phyloP scores from a whole-genome alignment of 2,888 invertebrate genomes.

The Caenorhabditis sp. region DNA sequence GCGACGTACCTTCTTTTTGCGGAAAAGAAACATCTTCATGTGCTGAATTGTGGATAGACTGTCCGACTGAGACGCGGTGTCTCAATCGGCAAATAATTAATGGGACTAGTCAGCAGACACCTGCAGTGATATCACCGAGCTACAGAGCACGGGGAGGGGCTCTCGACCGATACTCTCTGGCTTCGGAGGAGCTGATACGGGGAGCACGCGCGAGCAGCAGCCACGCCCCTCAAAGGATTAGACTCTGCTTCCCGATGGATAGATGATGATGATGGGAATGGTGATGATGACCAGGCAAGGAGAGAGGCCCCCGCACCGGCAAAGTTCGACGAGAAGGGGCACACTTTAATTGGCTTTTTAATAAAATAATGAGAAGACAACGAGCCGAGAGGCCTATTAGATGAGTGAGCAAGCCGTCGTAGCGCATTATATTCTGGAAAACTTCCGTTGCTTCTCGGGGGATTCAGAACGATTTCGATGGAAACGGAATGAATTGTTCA shows the following conservation, averaged over 20 bases:
- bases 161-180: conserved; percentile 3
- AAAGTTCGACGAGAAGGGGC: conserved; percentile 33
- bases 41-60: conserved; percentile 29
- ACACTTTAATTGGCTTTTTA: conserved; percentile 43
- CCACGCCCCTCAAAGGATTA: conserved; percentile 39
- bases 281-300: conserved; percentile 35
- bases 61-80: conserved; percentile 12
- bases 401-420: background rate
- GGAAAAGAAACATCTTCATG: conserved; percentile 54
- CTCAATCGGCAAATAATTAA: background rate
- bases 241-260: conserved; percentile 19
- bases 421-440: background rate
- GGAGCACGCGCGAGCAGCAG: conserved; percentile 3
- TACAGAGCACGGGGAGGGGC: conserved; percentile 1
- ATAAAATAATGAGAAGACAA: conserved; percentile 45
- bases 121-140: conserved; percentile 39
- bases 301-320: conserved; percentile 23
- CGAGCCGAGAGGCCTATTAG: conserved; percentile 4
- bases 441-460: background rate
- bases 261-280: conserved; percentile 34
- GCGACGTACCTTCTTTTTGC: conserved; percentile 51
- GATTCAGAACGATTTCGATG: too few relatives aligned
- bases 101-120: conserved; percentile 15
- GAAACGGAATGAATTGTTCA: too few relatives aligned
- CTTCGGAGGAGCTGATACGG: conserved; percentile 16